phyloP scores from a whole-genome alignment of 2,888 invertebrate species.

The Sarcophaga subvicina region DNA sequence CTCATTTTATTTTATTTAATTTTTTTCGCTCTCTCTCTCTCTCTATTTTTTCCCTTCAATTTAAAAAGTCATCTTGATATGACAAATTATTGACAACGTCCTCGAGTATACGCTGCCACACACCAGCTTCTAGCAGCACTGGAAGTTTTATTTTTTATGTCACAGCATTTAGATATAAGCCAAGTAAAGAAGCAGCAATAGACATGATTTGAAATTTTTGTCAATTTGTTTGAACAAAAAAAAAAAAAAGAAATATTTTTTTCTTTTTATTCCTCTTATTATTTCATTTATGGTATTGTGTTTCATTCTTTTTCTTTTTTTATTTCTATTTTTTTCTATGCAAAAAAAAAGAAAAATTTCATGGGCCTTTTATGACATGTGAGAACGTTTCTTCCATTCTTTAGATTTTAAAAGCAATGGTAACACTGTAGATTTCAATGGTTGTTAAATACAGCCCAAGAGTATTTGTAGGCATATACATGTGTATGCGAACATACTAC shows the following conservation, averaged over 20 bases:
- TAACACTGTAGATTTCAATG: neutral
- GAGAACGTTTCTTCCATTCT: conserved; percentile 25
- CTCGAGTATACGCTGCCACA: no score
- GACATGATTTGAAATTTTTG: conserved; percentile 21
- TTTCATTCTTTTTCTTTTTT: no score
- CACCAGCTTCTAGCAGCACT: no score
- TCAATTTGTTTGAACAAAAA: conserved; percentile 33
- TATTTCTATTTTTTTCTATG: neutral
- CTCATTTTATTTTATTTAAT: neutral
- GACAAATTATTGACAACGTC: conserved; percentile 45
- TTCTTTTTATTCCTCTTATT: no score
- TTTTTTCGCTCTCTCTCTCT: neutral
- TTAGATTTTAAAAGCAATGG: neutral
- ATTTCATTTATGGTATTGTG: no score
- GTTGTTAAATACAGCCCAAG: conserved; percentile 55
- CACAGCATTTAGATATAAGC: neutral
- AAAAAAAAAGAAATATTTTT: no score
- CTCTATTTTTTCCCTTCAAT: neutral
- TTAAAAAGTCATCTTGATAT: conserved; percentile 34
- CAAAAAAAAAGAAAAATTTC: conserved; percentile 18
- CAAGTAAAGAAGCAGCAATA: neutral
- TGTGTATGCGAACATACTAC: no score
- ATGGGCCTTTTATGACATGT: conserved; percentile 51
- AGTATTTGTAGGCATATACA: conserved; percentile 25
- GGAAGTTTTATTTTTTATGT: neutral